These are phyloP conservation scores for Pangasius larnaudii DNA, from an alignment of 2,797 vertebrate species.

Conservation along the genomic window DNA sequence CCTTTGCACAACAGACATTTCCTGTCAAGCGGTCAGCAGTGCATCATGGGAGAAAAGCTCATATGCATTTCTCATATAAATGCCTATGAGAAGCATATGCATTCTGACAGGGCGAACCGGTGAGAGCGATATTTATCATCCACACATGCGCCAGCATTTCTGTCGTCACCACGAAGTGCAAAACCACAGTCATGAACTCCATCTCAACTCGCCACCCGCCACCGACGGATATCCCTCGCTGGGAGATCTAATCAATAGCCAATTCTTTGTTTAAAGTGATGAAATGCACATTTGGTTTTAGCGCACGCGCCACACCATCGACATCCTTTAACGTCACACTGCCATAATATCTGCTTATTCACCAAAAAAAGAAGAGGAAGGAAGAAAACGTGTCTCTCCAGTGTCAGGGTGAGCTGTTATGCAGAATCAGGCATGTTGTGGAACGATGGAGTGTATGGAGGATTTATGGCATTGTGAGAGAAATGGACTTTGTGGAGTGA, in stretches of 20 bases:
- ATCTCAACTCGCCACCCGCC: slow-evolving; percentile 57
- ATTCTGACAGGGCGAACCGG: background rate
- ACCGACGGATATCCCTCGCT: slow-evolving; percentile 64
- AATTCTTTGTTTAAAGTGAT: slow-evolving; percentile 68
- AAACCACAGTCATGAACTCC: slow-evolving; percentile 32
- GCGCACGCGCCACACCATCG: slow-evolving; percentile 50
- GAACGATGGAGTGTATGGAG: slow-evolving; percentile 1
- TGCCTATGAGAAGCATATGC: background rate
- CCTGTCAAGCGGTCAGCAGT: background rate
- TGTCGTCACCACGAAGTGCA: background rate
- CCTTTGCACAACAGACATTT: background rate
- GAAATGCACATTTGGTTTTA: slow-evolving; percentile 60
- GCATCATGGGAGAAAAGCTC: slow-evolving; percentile 39
- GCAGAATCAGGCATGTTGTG: slow-evolving; percentile 18
- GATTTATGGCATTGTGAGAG: slow-evolving; percentile 29
- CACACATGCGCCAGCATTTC: background rate
- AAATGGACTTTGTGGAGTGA: slow-evolving; percentile 41
- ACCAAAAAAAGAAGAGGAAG: background rate
- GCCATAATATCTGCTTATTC: background rate
- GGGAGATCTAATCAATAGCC: slow-evolving; percentile 72
- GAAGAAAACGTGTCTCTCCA: background rate
- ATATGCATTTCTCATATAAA: slow-evolving; percentile 23
- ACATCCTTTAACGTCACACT: slow-evolving; percentile 36
- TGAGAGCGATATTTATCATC: slow-evolving; percentile 62
- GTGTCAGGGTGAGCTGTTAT: slow-evolving; percentile 20